Evolutionary conservation across 2,113 vertebrate species (phyloP), one percentile per base, ranked within the genome.

Genomic region (Dicentrarchus labrax): DNA sequence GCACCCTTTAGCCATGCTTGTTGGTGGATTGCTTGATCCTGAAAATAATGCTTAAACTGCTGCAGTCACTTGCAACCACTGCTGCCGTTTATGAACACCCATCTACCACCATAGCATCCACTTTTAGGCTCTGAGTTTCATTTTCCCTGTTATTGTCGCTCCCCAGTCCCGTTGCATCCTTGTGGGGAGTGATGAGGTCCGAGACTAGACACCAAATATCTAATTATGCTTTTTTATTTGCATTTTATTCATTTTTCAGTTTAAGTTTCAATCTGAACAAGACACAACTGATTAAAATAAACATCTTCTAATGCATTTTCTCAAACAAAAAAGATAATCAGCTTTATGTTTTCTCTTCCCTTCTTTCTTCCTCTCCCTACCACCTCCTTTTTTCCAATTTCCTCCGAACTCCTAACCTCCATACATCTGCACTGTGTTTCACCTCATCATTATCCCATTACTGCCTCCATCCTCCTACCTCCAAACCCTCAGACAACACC

Each of bases 401-500:
- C 47, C n/a, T 17, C 53, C 22, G 2, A 53, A 17, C 3, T 17
- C 15, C 38, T 43, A 41, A 43, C 39, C 39, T 68, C 48, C 68
- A 11, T 9, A 10, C 12, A 3, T 47, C 30, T 48, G 5, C n/a
- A 4, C 5, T 4, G 4, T 53, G 24, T 50, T 76, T n/a, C 5
- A 19, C 17, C 45, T 65, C 8, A 19, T 57, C 51, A 11, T 45
- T 17, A 45, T 69, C 62, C n/a, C 30, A 39, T 64, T 19, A 43
- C 61, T 4, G 15, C 36, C 1, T 59, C 22, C 12, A 2, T 61
- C 65, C 17, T 54, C 0, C 60, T 19, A 38, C 13, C 59, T 45
- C 36, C 38, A 59, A 61, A 65, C 53, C 36, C 10, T 43, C 90
- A 98, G 97, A 95, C 50, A 96, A 94, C 79, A 96, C 78, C 9